Evolutionary conservation across 37 sponge, comb jelly and placozoan species (phyloP).

Genomic region (Theonella swinhoei): DNA sequence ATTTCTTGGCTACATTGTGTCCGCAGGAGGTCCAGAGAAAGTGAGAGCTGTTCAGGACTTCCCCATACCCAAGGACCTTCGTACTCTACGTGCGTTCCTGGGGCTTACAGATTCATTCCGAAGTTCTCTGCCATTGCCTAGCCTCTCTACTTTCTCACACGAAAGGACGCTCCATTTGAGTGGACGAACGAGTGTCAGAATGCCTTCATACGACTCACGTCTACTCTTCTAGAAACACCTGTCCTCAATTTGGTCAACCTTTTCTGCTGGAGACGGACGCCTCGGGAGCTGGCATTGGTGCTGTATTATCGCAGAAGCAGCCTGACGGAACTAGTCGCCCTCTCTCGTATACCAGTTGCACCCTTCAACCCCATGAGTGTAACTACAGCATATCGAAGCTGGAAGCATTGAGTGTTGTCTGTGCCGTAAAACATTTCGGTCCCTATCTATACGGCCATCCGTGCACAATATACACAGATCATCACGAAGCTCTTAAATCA

Average conservation of each 20-base stretch:
- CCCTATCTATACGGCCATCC: constrained; percentile 26
- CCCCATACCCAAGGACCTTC: constrained; percentile 35
- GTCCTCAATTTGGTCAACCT: constrained; percentile 35
- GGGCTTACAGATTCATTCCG: constrained; percentile 31
- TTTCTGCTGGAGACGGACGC: constrained; percentile 53
- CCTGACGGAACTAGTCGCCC: neutral
- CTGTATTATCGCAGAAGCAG: constrained; percentile 27
- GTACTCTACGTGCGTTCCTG: constrained; percentile 37
- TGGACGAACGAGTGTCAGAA: constrained; percentile 21
- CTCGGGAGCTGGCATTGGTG: constrained; percentile 34
- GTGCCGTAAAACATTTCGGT: constrained; percentile 29
- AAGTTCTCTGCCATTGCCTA: constrained; percentile 23
- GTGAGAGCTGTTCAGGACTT: constrained; percentile 20
- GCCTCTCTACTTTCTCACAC: constrained; percentile 19
- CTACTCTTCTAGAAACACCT: neutral
- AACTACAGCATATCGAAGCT: constrained; percentile 35
- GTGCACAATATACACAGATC: constrained; percentile 21
- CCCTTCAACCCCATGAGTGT: constrained; percentile 1
- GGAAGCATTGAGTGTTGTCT: constrained; percentile 25
- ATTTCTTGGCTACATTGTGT: constrained; percentile 23
- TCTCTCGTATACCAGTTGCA: constrained; percentile 20
- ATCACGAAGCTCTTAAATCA: constrained; percentile 19
- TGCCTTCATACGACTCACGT: constrained; percentile 22
- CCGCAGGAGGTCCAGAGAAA: constrained; percentile 19
- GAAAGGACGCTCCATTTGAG: constrained; percentile 25